Percentiles rank a stretch among this genome's conserved stretches.
These are phyloP conservation scores for Picus viridis DNA, from an alignment of 2,797 vertebrate genomes.

Conservation along the genomic window DNA sequence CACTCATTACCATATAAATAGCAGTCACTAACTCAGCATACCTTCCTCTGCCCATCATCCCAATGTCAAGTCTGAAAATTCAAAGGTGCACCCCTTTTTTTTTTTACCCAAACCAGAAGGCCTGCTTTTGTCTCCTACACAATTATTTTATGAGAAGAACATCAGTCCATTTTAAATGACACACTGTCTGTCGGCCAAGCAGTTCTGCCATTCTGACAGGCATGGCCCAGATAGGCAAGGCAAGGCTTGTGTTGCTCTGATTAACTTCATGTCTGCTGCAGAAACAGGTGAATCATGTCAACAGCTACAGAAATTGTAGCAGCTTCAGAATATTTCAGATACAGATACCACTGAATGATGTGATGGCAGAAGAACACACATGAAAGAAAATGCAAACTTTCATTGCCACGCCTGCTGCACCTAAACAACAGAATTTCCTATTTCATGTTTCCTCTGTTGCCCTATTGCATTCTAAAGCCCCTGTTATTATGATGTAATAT, in stretches of 20 bases:
- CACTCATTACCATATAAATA: slow-evolving; percentile 45
- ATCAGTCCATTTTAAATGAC: neutral
- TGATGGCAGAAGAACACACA: neutral
- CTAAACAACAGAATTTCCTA: neutral
- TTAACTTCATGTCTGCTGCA: neutral
- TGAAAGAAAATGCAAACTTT: neutral
- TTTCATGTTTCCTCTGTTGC: neutral
- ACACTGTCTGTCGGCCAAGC: neutral
- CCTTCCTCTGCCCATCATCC: slow-evolving; percentile 21
- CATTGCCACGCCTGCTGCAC: neutral
- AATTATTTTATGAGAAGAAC: neutral
- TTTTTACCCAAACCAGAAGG: slow-evolving; percentile 9
- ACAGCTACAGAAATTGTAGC: neutral
- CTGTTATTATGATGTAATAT: neutral
- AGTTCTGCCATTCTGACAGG: neutral
- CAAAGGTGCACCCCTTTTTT: slow-evolving; percentile 3
- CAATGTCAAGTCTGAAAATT: slow-evolving; percentile 30
- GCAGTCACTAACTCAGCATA: slow-evolving; percentile 30
- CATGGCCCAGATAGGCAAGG: neutral
- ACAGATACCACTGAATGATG: neutral
- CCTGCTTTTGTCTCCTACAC: neutral
- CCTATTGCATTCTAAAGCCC: neutral
- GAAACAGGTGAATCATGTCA: neutral
- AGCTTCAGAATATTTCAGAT: neutral
- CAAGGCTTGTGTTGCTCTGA: neutral